Evolutionary conservation across 2,797 vertebrate species (phyloP).

Genomic region (Darevskia nairensis): DNA sequence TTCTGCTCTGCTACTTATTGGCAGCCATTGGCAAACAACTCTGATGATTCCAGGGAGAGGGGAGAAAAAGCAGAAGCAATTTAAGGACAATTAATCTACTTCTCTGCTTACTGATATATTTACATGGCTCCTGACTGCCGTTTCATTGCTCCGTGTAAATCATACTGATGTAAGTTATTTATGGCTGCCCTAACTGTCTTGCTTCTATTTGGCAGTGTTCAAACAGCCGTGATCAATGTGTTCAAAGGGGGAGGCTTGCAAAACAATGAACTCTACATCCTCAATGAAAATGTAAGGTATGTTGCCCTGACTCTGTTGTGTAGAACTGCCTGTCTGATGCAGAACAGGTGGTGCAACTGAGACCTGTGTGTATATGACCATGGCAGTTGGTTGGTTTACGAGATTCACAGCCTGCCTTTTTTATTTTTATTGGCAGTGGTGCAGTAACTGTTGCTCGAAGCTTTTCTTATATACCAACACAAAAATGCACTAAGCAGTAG

Average conservation of each 20-base stretch:
- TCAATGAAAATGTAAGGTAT: conserved; percentile 96
- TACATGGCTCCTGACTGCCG: conserved; percentile 1
- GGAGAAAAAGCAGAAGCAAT: conserved; percentile 25
- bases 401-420: conserved; percentile 21
- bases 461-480: background rate
- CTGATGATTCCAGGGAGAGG: conserved; percentile 17
- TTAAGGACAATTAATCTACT: conserved; percentile 36
- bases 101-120: conserved; percentile 9
- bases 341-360: background rate
- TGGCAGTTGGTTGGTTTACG: conserved; percentile 6
- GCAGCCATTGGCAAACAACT: conserved; percentile 23
- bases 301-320: background rate
- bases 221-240: conserved; percentile 94
- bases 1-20: conserved; percentile 23
- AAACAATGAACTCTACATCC: conserved; percentile 88
- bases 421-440: background rate
- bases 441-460: background rate
- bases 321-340: background rate
- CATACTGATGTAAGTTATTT: conserved; percentile 34
- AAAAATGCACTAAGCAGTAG: background rate
- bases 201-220: conserved; percentile 83
- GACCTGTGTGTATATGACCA: background rate
- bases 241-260: conserved; percentile 92
- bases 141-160: conserved; percentile 25
- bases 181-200: conserved; percentile 40